Evolutionary conservation across 1,140 invertebrate species (phyloP), one percentile per base, ranked within the genome.

Genomic region (Drosophila tropicalis): DNA sequence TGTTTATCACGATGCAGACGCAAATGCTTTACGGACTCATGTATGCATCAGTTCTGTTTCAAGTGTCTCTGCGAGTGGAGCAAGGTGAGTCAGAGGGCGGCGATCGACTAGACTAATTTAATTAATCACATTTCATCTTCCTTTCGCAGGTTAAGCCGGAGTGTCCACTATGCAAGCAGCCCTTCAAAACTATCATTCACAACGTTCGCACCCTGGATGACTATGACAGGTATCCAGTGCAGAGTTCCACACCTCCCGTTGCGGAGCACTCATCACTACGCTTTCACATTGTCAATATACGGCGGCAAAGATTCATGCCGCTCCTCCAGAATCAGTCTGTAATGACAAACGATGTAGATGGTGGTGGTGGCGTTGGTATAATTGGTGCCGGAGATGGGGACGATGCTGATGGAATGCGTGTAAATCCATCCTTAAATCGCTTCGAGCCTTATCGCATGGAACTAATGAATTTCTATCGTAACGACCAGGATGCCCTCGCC

Each of bases 21-120:
- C 81, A 98, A 97, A 86, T 98, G 97, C 10, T 98, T 97, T 81
- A 97, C 97, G 0, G 96, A 98, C 84, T 96, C 95, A 36, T 99
- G 98, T 91, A 95, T 97, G 76, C 98, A 99, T 92, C 95, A 97
- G 85, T 99, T 99, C 92, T 99, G 98, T 91, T 98, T 98, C 79
- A 95, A 95, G 67, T 99, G 98, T 91, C 93, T 99, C 2, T 92
- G 97, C 44, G 96, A 98, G 87, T 99, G 98, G 98, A 98, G 97
- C 39, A 98, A 98, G 93, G 95, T 96, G 90, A 70, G 62, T 70
- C 1, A 17, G 4, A 13, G 12, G 12, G 36, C 36, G 5, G 6
- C 5, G 29, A 29, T 29, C 29, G 0, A 29, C 5, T 29, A 29
- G 29, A 29, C 5, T 29, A 29, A 29, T 29, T 29, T 29, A 5